Evolutionary conservation across 2,797 vertebrate genomes (phyloP), one percentile per base, ranked within the genome.

Genomic region (Acestrorhynchus altus): DNA sequence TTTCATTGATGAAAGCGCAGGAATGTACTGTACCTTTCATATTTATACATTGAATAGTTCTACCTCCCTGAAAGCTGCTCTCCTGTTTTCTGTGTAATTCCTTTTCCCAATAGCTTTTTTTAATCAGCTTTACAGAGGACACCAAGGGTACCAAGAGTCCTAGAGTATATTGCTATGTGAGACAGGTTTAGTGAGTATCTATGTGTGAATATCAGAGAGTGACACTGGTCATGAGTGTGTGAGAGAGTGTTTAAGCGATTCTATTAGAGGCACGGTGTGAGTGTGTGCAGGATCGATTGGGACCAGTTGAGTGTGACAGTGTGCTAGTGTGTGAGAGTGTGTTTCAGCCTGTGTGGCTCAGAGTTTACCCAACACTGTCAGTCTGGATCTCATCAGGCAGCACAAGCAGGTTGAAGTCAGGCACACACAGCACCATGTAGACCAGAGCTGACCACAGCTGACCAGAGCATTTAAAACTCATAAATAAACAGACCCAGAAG

Each of bases 301-400:
- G 26, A 31, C 54, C 13, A 8, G 59, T 39, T 61, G 28, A 40
- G 35, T 63, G 60, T 63, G 60, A 9, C 9, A 2, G 18, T 11
- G 60, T 61, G 51, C 8, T 7, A 52, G 51, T 54, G 52, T 24
- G 20, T 24, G 46, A 15, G 46, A 47, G 46, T 47, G n/a, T n/a
- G 35, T 40, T 35, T n/a, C 18, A 40, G 60, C 35, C 52, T 54
- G 1, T 42, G 35, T 20, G 22, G 16, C 39, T n/a, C 10, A 40
- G 59, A 61, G 40, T 65, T 65, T 44, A 42, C 63, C 40, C 40
- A 46, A 15, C 42, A 44, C 20, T 46, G 63, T 65, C 63, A 65
- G n/a, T 22, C n/a, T 9, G 12, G 7, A 35, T 44, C 15, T 31
- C 20, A 2, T 65, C 59, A 57, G 54, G 54, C 28, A 24, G 54